Base-by-base conservation (phyloP, 2,888 invertebrate genomes). In the Apantesis nais region DNA sequence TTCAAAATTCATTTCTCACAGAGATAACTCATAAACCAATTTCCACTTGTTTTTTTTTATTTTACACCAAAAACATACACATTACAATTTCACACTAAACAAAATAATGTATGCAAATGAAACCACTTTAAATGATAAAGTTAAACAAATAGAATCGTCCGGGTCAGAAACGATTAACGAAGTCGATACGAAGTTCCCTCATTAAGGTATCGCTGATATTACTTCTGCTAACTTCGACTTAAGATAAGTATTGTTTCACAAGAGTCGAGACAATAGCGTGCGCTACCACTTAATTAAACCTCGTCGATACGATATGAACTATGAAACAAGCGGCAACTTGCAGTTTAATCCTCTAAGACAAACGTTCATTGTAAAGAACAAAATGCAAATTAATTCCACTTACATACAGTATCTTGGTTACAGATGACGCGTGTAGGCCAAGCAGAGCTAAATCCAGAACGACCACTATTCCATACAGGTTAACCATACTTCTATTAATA, bases 361-460 rank as follows among this genome's bases (percentile, higher is more conserved):
- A 88, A 86, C 84, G 76, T 86, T 80, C 77, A 73, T 79, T 76
- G 66, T 63, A 71, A 74, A 73, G 71, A 73, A 71, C 73, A 60
- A 66, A 72, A 68, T 70, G 64, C 70, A 75, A 74, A 77, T 74
- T 76, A 73, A 81, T 78, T 79, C 68, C 75, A 73, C 81, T 84
- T 83, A 88, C 74, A 77, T 75, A 78, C 67, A 77, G 84, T 90
- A 83, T 92, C 89, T 94, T 95, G 93, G 91, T 95, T 95, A 86
- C 95, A 95, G 95, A 95, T 94, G 95, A 94, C 86, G 91, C 92
- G 88, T 94, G 93, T 94, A 95, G 95, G 91, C 95, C 91, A 90
- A 95, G 95, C 95, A 92, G 95, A 93, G 90, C 94, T 94, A 94
- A 94, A 92, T 93, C 95, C 92, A 94, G 95, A 94, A 94, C 95